Evolutionary conservation across 1,140 invertebrate genomes (phyloP).

Genomic region (Megalonaias nervosa): DNA sequence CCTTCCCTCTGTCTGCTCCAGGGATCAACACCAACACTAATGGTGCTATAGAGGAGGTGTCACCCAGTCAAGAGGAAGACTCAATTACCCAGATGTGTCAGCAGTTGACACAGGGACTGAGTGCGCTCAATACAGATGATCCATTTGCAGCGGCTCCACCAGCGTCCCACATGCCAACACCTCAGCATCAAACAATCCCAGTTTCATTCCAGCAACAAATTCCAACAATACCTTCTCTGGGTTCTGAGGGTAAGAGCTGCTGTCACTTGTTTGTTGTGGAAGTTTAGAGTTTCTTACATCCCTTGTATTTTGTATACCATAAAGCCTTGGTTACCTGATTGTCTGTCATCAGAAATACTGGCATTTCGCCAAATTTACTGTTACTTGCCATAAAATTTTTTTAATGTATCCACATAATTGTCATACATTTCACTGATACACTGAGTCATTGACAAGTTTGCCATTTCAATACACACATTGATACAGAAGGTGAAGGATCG

Average conservation of each 20-base stretch:
- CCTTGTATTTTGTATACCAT: conserved; percentile 3
- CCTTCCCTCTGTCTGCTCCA: too few relatives aligned
- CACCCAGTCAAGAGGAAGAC: conserved; percentile 76
- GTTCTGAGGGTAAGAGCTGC: background rate
- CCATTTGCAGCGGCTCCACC: conserved; percentile 67
- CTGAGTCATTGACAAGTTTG: too few relatives aligned
- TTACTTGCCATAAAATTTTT: too few relatives aligned
- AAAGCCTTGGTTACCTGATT: background rate
- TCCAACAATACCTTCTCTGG: conserved; percentile 14
- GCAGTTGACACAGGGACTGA: conserved; percentile 87
- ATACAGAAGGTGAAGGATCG: too few relatives aligned
- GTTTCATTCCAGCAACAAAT: conserved; percentile 46
- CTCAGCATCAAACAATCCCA: conserved; percentile 51
- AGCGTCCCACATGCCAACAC: conserved; percentile 19
- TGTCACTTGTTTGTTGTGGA: background rate
- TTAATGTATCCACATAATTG: too few relatives aligned
- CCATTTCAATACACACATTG: too few relatives aligned
- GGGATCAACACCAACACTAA: conserved; percentile 55
- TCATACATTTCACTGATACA: too few relatives aligned
- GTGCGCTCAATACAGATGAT: conserved; percentile 82
- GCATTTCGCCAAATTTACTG: background rate
- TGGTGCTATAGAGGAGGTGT: conserved; percentile 86
- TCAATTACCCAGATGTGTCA: conserved; percentile 90
- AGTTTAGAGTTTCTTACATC: background rate
- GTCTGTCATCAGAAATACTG: background rate